Evolutionary conservation across 1,140 invertebrate species (phyloP), one percentile per base, ranked within the genome.

Genomic region (Parapsyche elsis): DNA sequence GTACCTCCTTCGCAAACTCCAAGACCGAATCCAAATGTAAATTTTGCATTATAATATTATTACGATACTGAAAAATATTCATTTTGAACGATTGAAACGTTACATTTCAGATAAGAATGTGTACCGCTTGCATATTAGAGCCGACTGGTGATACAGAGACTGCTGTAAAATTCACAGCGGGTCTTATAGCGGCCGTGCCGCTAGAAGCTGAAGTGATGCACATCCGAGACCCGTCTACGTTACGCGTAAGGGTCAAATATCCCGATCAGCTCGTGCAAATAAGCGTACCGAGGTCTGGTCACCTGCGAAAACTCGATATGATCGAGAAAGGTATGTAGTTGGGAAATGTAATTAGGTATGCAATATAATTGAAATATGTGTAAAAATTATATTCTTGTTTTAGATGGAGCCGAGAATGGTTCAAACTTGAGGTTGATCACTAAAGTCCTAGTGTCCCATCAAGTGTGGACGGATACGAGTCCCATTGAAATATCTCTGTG

Each of bases 151-250:
- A 95, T 84, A 90, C 90, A 81, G 97, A 99, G 86, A 94, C 92
- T 74, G 93, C 95, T 7, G 87, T 97, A n/a, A 97, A 98, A 86
- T 98, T 98, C 85, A 97, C 96, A 19, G 96, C 97, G 0, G 97
- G 97, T 0, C 91, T 99, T 0, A 92, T 98, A 24, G 91, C 97
- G 44, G 95, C 94, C 19, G 93, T 98, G 26, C 93, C 92, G 9
- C 89, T 98, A 46, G 95, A 97, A 84, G 96, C 95, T 0, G 95
- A 96, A 86, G 91, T 99, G 79, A 90, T 92, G 61, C 94, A 97
- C 88, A 89, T 98, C 64, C 90, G 92, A 21, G 92, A 95, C 86
- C 88, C 94, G 1, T 88, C 88, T 78, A 90, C 92, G 79, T 88
- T 98, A 71, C 90, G 96, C 78, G 92, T 98, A 26, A 94, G 94